A percentile compares a stretch with the other conserved stretches of the same genome.
Conservation (phyloP, 2,113 vertebrate species). For the Procavia capensis region DNA sequence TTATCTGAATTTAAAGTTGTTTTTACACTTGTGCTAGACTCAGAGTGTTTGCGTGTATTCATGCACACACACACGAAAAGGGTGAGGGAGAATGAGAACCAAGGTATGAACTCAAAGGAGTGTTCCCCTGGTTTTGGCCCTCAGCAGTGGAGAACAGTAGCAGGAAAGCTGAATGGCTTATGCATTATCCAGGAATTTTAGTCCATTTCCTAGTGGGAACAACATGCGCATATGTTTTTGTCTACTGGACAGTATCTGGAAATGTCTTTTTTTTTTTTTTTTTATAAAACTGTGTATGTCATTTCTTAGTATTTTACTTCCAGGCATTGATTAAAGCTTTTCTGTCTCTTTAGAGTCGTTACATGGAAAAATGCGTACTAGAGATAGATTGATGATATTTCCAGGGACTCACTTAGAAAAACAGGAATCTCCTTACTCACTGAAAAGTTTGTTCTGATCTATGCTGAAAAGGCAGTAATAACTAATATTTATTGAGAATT, state of each 20-base stretch:
- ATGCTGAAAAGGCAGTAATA: slow-evolving; percentile 45
- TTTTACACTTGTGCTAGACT: neutral
- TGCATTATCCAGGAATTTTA: slow-evolving; percentile 55
- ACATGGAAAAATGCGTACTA: slow-evolving; percentile 80
- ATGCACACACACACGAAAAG: neutral
- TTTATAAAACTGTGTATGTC: slow-evolving; percentile 73
- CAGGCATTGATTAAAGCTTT: slow-evolving; percentile 87
- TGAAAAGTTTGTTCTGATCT: slow-evolving; percentile 73
- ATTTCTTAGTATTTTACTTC: slow-evolving; percentile 84
- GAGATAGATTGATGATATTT: slow-evolving; percentile 82
- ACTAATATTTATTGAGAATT: slow-evolving; percentile 43
- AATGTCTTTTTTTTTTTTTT: slow-evolving; percentile 84
- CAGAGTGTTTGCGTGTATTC: neutral
- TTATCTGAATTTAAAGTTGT: neutral
- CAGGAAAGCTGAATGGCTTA: slow-evolving; percentile 25
- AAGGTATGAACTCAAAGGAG: neutral
- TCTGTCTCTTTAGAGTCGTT: slow-evolving; percentile 82
- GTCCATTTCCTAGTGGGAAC: slow-evolving; percentile 72
- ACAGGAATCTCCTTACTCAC: slow-evolving; percentile 67
- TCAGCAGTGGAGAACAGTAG: neutral
- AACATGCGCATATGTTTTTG: slow-evolving; percentile 84
- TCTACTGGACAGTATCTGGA: slow-evolving; percentile 80
- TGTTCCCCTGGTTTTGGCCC: neutral
- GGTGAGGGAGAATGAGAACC: neutral
- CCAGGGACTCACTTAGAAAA: slow-evolving; percentile 68